A percentile compares a stretch with the other conserved stretches of the same genome.
These are phyloP conservation scores for Poeciliopsis turneri DNA, from an alignment of 2,797 vertebrate genomes.

Conservation along the genomic window DNA sequence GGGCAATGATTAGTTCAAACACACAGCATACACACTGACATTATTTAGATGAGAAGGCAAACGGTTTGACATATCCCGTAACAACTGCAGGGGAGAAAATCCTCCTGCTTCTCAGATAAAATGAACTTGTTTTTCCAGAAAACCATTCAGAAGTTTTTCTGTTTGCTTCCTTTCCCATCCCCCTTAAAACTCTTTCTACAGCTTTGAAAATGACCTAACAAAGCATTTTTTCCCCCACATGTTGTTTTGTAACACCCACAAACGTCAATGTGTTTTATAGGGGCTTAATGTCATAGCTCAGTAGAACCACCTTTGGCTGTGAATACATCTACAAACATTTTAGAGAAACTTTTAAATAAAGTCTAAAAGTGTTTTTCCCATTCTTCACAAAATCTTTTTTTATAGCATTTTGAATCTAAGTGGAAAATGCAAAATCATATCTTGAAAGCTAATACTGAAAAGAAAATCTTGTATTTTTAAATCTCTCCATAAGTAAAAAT, in stretches of 20 bases:
- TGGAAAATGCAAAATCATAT: background rate
- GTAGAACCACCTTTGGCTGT: background rate
- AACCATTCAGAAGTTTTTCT: constrained; percentile 29
- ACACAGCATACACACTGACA: constrained; percentile 27
- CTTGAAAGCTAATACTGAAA: background rate
- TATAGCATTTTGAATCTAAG: background rate
- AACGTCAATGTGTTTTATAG: background rate
- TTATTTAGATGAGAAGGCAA: constrained; percentile 38
- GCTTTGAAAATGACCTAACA: background rate
- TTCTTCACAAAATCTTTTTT: background rate
- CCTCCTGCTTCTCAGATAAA: constrained; percentile 34
- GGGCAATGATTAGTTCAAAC: constrained; percentile 33
- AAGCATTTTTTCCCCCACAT: background rate
- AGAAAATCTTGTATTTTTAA: background rate
- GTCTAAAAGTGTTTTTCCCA: background rate
- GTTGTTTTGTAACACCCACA: background rate
- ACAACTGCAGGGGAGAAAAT: constrained; percentile 49
- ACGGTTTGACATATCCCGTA: constrained; percentile 52
- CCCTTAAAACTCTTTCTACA: constrained; percentile 19
- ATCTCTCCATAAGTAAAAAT: background rate
- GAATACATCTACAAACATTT: background rate
- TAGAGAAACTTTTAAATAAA: background rate
- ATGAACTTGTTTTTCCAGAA: constrained; percentile 17
- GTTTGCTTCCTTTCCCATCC: constrained; percentile 25
- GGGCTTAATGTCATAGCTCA: background rate